Conservation (phyloP, 2,888 invertebrate genomes). For the Conomelus anceps region DNA sequence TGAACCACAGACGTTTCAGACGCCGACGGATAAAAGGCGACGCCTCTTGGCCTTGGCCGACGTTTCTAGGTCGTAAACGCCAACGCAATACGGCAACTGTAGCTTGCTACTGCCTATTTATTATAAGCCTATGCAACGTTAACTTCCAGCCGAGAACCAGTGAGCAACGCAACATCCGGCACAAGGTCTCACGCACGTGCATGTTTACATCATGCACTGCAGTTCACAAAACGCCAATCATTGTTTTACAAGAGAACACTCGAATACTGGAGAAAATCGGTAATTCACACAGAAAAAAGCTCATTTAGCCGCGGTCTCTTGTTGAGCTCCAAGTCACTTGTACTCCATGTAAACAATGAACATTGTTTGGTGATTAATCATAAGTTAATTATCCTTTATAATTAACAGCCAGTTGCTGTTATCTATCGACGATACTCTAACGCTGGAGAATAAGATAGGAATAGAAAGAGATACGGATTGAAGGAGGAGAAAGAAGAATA, state of each 20-base stretch:
- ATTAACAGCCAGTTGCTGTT: no score
- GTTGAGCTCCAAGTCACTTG: no score
- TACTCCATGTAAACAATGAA: no score
- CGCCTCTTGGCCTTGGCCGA: background rate
- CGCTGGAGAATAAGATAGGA: no score
- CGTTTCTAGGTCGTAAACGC: background rate
- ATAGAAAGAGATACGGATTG: no score
- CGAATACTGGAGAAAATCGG: background rate
- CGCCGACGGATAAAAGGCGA: background rate
- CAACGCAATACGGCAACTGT: background rate
- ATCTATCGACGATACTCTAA: no score
- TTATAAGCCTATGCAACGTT: background rate
- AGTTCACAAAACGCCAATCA: background rate
- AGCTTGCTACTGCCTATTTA: background rate
- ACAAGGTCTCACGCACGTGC: background rate
- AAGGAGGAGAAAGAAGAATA: no score
- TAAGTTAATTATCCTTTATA: no score
- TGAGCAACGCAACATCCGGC: background rate
- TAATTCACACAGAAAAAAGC: background rate
- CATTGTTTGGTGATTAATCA: no score
- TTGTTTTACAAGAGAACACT: background rate
- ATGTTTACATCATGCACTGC: background rate
- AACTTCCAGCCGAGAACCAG: background rate
- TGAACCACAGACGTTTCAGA: background rate
- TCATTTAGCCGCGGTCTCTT: background rate